Base-by-base conservation (phyloP, 1,140 invertebrate species). In the Micrasema longulum region DNA sequence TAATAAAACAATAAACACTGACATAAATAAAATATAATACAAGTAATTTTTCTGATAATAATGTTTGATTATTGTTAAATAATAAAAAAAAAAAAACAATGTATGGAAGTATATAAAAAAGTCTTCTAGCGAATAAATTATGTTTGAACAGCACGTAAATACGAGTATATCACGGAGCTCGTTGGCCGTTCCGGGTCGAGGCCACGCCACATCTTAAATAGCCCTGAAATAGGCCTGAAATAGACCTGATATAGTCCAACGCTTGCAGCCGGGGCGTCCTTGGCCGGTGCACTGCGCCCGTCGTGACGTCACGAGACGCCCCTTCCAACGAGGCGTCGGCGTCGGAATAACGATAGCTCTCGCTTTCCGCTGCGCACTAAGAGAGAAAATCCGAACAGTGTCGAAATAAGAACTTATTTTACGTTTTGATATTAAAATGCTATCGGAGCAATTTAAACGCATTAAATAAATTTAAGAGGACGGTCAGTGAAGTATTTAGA, bases 231-330 rank as follows among this genome's bases (percentile, higher is more conserved):
- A 31, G 26, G 26, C 26, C 26, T 31, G 26, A 31, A 31, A 31
- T 31, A 31, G 26, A 31, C 41, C 11, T 16, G 14, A 16, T 16
- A 11, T 31, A 31, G 26, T 4, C 26, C 26, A 4, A 22, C 48
- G 48, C 35, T 36, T 60, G 55, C 55, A 60, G 26, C 50, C 55
- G 55, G 23, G 23, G 2, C 55, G 55, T 60, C 55, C 55, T 60
- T 60, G 55, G 55, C 55, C 35, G 35, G 55, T 60, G 55, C 55
- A 60, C 52, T 55, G 55, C 55, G 55, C 55, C 55, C 35, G 55
- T 12, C 50, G 52, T 60, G 55, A 60, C 55, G 55, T 60, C 55
- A 43, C 36, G 16, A n/a, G 55, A 38, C 55, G 14, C 4, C 50
- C 0, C 18, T 18, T 23, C 20, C 22, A 12, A 9, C 12, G 20